Conservation (phyloP, 2,113 vertebrate genomes). For the Loxodonta africana region DNA sequence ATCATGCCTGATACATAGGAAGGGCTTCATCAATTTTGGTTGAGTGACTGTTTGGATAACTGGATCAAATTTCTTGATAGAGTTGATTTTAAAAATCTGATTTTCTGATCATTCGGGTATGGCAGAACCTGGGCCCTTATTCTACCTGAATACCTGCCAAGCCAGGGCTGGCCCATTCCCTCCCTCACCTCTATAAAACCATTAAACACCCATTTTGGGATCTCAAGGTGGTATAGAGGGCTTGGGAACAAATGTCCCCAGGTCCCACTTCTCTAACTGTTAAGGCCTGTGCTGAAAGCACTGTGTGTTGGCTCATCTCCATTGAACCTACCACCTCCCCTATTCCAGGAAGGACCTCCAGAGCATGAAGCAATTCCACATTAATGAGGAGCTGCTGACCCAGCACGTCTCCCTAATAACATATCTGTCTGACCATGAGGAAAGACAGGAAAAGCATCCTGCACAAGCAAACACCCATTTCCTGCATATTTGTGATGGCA, state of each 20-base stretch:
- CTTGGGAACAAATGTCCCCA: neutral
- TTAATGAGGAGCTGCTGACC: constrained; percentile 6
- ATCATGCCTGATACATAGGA: neutral
- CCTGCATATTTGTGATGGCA: constrained; percentile 65
- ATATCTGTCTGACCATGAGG: constrained; percentile 1
- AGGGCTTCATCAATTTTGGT: neutral
- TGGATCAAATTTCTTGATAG: neutral
- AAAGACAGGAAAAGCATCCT: constrained; percentile 65
- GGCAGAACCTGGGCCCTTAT: neutral
- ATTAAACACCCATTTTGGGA: neutral
- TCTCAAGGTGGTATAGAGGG: neutral
- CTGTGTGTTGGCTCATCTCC: neutral
- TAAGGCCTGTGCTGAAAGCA: neutral
- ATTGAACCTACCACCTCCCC: neutral
- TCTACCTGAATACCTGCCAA: too few species aligned
- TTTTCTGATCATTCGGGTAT: neutral
- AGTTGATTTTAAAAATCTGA: neutral
- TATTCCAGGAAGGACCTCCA: neutral
- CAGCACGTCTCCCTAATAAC: neutral
- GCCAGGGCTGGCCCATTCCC: fast-evolving
- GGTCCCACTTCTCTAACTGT: neutral
- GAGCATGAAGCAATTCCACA: constrained; percentile 2
- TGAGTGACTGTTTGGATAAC: neutral
- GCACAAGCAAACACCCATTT: constrained; percentile 45
- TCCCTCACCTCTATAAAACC: neutral